Evolutionary conservation across 2,113 vertebrate genomes (phyloP).

Genomic region (Seriola rivoliana): DNA sequence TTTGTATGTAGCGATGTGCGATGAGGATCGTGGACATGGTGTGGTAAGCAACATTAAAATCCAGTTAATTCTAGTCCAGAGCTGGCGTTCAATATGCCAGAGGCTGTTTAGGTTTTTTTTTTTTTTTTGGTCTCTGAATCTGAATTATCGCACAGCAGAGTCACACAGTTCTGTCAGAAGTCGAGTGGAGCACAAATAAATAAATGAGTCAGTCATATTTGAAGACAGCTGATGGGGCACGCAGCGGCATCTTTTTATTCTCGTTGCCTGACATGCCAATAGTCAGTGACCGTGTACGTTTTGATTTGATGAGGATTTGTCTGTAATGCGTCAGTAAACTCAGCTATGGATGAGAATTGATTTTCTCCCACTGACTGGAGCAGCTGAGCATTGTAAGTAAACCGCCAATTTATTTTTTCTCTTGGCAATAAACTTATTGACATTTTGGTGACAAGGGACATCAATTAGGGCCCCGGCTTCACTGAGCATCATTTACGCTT

Average conservation of each 20-base stretch:
- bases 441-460: constrained; percentile 63
- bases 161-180: constrained; percentile 17
- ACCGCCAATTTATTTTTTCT: constrained; percentile 68
- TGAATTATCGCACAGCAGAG: constrained; percentile 23
- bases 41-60: constrained; percentile 16
- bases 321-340: constrained; percentile 64
- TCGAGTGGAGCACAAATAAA: constrained; percentile 23
- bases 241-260: constrained; percentile 18
- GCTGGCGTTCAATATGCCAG: constrained; percentile 2
- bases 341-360: constrained; percentile 68
- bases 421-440: constrained; percentile 70
- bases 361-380: constrained; percentile 48
- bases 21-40: background rate
- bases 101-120: constrained; percentile 17
- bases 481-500: constrained; percentile 60
- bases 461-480: constrained; percentile 61
- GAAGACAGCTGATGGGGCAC: constrained; percentile 20
- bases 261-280: constrained; percentile 56
- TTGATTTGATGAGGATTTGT: constrained; percentile 76
- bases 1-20: background rate
- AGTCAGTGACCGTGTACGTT: constrained; percentile 62
- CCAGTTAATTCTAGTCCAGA: constrained; percentile 16
- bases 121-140: constrained; percentile 16
- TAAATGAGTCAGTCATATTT: constrained; percentile 51
- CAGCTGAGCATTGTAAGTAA: constrained; percentile 63